Conservation (phyloP, 2,888 invertebrate species). For the Thera obeliscata region DNA sequence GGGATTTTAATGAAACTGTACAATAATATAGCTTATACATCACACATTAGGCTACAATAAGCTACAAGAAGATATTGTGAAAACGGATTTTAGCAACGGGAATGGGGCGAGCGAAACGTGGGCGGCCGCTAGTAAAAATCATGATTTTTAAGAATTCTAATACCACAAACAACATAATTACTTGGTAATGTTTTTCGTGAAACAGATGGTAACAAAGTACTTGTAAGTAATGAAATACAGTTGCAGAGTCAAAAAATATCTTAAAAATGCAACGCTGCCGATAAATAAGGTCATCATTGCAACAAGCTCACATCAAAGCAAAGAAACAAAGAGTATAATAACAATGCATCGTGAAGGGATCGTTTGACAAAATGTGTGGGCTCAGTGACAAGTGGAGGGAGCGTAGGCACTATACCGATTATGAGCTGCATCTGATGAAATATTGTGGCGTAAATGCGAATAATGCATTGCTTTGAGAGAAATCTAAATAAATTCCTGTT, state of each 20-base stretch:
- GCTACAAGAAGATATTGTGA: no score
- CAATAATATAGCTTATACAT: no score
- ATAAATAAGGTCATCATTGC: constrained; percentile 38
- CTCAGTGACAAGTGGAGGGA: constrained; percentile 51
- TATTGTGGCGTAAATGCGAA: constrained; percentile 31
- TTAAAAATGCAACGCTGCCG: constrained; percentile 8
- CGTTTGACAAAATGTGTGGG: constrained; percentile 55
- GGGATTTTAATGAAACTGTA: no score
- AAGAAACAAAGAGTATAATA: constrained; percentile 40
- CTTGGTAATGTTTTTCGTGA: no score
- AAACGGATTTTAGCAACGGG: no score
- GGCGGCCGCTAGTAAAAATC: no score
- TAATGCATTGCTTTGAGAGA: constrained; percentile 29
- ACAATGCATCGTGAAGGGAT: constrained; percentile 49
- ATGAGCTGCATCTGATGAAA: constrained; percentile 46
- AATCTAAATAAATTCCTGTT: constrained; percentile 6
- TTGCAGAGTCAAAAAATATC: constrained; percentile 2
- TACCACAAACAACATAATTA: no score
- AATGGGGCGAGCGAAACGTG: no score
- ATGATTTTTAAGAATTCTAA: no score
- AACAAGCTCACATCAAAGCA: constrained; percentile 37
- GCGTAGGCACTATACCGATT: constrained; percentile 58
- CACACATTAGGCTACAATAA: no score
- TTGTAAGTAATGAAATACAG: neutral
- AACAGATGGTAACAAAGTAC: no score